Evolutionary conservation across 1,140 invertebrate species (phyloP), one percentile per base, ranked within the genome.

Genomic region (Conopomorpha cramerella): DNA sequence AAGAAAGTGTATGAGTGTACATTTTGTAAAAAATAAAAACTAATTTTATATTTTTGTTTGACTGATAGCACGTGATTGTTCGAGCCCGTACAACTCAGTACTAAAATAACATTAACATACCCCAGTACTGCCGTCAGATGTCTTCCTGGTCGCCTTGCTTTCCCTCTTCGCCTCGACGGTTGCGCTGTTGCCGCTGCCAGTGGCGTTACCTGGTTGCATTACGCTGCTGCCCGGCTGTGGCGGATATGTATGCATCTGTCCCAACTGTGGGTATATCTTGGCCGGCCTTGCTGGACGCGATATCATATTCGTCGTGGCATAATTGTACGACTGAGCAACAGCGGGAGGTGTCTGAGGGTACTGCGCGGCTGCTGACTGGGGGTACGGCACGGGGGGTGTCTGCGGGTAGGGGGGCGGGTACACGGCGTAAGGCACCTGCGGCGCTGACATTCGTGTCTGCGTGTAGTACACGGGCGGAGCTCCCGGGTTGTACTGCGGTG

Each of bases 281-380:
- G 34, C 36, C 1, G 62, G 67, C 18, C 54, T 51, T 0, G 64
- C 44, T 0, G 67, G 63, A 26, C 70, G 37, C 0, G 67, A 49
- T 42, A 72, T 65, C 54, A 72, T 57, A 30, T 72, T 72, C 1
- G 67, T 76, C 4, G 67, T 70, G 23, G 44, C 68, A 34, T 68
- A 74, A 18, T 70, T 72, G 38, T 72, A 74, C 3, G 51, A 8
- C 2, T 57, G 33, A 1, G 49, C 40, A 6, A 39, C 28, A 16
- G 38, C 18, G 53, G 44, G 0, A 43, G 56, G 37, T 68, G 65
- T 2, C 45, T n/a, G n/a, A n/a, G n/a, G n/a, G n/a, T n/a, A n/a
- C n/a, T n/a, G n/a, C n/a, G n/a, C n/a, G n/a, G n/a, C n/a, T n/a
- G 45, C 0, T 48, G 38, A 34, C 67, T 67, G 0, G 66, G 52